These are phyloP conservation scores for Blennius ocellaris DNA, from an alignment of 2,113 vertebrate genomes.

Conservation along the genomic window DNA sequence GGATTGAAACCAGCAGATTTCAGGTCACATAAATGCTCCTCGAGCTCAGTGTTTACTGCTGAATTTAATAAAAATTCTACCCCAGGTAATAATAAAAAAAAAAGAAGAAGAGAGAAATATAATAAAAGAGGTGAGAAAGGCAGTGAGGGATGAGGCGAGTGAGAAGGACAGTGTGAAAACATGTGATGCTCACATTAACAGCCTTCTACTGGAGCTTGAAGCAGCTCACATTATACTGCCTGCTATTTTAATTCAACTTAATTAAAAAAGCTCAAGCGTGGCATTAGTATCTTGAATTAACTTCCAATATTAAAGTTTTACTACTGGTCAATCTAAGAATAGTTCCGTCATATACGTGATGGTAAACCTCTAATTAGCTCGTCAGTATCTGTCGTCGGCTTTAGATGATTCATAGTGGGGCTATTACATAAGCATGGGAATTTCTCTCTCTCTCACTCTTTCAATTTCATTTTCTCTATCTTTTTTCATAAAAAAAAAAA, in stretches of 20 bases:
- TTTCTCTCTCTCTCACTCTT: conserved; percentile 28
- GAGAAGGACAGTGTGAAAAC: conserved; percentile 53
- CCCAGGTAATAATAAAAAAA: conserved; percentile 1
- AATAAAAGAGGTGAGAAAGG: conserved; percentile 49
- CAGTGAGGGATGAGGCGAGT: conserved; percentile 32
- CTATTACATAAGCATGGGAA: conserved; percentile 64
- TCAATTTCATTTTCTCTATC: too few species aligned
- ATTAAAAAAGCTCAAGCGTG: conserved; percentile 70
- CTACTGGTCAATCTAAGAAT: conserved; percentile 61
- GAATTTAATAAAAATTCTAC: conserved; percentile 42
- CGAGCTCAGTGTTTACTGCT: conserved; percentile 31
- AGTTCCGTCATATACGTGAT: conserved; percentile 56
- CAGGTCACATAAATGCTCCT: conserved; percentile 41
- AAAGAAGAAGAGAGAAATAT: conserved; percentile 14
- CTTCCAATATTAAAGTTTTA: conserved; percentile 64
- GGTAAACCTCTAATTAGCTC: conserved; percentile 67
- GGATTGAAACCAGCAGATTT: conserved; percentile 52
- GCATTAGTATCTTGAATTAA: conserved; percentile 72
- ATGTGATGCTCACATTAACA: conserved; percentile 47
- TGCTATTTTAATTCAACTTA: conserved; percentile 58
- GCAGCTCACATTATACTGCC: conserved; percentile 28
- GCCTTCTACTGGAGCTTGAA: conserved; percentile 35
- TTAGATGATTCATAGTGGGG: conserved; percentile 57
- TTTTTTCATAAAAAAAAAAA: too few species aligned
- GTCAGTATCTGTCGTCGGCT: conserved; percentile 67